phyloP scores from a whole-genome alignment of 1,140 invertebrate genomes.

The Drosophila jambulina region DNA sequence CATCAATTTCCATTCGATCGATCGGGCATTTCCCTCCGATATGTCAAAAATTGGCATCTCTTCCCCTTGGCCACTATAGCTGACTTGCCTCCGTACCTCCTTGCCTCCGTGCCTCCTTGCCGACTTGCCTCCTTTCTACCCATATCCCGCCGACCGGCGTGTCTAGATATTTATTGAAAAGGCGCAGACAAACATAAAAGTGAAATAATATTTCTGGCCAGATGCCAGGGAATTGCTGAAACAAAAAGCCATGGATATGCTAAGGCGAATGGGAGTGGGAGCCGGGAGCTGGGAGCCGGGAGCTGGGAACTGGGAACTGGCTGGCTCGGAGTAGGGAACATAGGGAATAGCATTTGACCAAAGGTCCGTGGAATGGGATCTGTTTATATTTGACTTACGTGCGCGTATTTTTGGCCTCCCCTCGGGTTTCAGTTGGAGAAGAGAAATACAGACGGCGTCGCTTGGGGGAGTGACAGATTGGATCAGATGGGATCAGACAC shows the following conservation, averaged over 20 bases:
- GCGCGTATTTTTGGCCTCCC: constrained; percentile 57
- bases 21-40: constrained; percentile 57
- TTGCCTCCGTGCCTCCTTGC: constrained; percentile 1
- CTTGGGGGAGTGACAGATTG: constrained; percentile 39
- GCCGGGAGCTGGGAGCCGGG: not conserved
- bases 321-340: constrained; percentile 7
- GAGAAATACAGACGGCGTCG: constrained; percentile 12
- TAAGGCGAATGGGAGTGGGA: constrained; percentile 10
- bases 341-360: constrained; percentile 26
- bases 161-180: constrained; percentile 81
- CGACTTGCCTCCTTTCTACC: not conserved
- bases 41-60: constrained; percentile 73
- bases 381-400: constrained; percentile 81
- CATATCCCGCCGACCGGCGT: constrained; percentile 22
- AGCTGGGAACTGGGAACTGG: constrained; percentile 1
- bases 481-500: constrained; percentile 33
- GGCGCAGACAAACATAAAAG: constrained; percentile 81
- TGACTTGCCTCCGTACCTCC: not conserved
- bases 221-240: constrained; percentile 68
- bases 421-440: constrained; percentile 2
- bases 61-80: constrained; percentile 33
- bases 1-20: constrained; percentile 46
- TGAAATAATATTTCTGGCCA: constrained; percentile 83
- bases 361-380: constrained; percentile 29
- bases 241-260: constrained; percentile 57